Evolutionary conservation across 2,113 vertebrate species (phyloP), one percentile per base, ranked within the genome.

Genomic region (Scomber scombrus): DNA sequence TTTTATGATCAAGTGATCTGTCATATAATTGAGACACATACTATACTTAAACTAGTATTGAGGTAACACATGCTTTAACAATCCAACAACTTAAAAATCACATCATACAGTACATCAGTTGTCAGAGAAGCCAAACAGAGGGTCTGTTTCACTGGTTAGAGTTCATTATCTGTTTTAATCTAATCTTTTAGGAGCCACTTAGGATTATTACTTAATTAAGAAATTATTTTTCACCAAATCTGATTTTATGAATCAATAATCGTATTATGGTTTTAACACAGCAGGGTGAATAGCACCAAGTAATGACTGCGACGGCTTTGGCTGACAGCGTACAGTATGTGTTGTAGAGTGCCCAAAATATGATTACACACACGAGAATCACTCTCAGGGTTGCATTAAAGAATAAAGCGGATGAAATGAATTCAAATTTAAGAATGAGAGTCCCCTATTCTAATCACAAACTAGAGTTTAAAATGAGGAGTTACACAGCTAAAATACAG

Each of bases 171-270:
- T 85, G 62, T 74, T 52, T 68, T 23, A 52, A 12, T 63, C 12
- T 78, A 83, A 82, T 84, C 81, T 81, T 52, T 60, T 49, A 70
- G 66, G 78, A 74, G 65, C 71, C 52, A 80, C 15, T 67, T 55
- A 77, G 70, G 79, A 85, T 75, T 71, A 78, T 64, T 52, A 69
- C 55, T 47, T 57, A 55, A 88, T 70, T 84, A 86, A 85, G 75
- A 85, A 45, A 74, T 67, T 0, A 15, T 70, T 85, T 80, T 80
- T 56, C 49, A 46, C 57, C 55, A 88, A 88, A 85, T 88, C 73
- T 81, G 50, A 85, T 67, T 88, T 87, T 71, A 78, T 85, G 62
- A 89, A 71, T 81, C 46, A 77, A 75, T 86, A 86, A 89, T 81
- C 45, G 51, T 52, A 75, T 90, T 78, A 75, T 73, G 46, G 74